Evolutionary conservation across 2,888 invertebrate genomes (phyloP), one percentile per base, ranked within the genome.

Genomic region (Caenorhabditis plicata): DNA sequence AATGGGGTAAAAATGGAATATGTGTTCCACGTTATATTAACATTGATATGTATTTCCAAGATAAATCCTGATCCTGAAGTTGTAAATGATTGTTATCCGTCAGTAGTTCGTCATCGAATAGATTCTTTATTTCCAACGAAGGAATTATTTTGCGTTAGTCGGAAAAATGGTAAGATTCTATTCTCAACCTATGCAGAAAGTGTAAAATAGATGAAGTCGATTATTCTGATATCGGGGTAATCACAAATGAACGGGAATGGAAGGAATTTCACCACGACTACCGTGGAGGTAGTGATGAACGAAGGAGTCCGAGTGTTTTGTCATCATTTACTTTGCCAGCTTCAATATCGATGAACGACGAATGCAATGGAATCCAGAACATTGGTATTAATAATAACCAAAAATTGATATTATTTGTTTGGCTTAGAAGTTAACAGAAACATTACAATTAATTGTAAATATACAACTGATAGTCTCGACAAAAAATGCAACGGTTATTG

Each of bases 31-130:
- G n/a, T n/a, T n/a, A n/a, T n/a, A n/a, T n/a, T n/a, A n/a, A n/a
- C n/a, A n/a, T n/a, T n/a, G n/a, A n/a, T n/a, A n/a, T n/a, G n/a
- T n/a, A n/a, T n/a, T n/a, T n/a, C n/a, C n/a, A n/a, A n/a, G n/a
- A n/a, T n/a, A n/a, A n/a, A n/a, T n/a, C n/a, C n/a, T n/a, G n/a
- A n/a, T n/a, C n/a, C n/a, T n/a, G n/a, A n/a, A n/a, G n/a, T n/a
- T n/a, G n/a, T n/a, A 13, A 51, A 61, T 26, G 51, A 51, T 20
- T 61, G 61, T 26, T 61, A 42, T 48, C 61, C 61, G 7, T 38
- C 38, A 29, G 47, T 61, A 5, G 43, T 51, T 31, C 50, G 54
- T 22, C 61, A 61, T 23, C 22, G 61, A 41, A 55, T 61, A 7
- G 51, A 61, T 29, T 55, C 61, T 4, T 2, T 61, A 2, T 51